A percentile compares a stretch with the other conserved stretches of the same genome.
phyloP scores from a whole-genome alignment of 2,888 invertebrate genomes.

The Chaetogeoica ovagalla region DNA sequence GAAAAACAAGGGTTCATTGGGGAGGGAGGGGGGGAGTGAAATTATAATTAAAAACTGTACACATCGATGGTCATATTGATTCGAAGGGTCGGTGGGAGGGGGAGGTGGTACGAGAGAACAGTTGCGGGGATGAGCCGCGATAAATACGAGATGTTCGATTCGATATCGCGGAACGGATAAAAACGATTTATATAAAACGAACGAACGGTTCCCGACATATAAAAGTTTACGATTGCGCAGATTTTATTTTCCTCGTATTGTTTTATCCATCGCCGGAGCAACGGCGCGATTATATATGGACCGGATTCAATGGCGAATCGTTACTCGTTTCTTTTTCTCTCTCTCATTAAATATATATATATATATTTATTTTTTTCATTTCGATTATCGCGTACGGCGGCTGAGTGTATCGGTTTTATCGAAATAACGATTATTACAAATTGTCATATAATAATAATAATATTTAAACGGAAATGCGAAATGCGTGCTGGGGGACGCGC shows the following conservation, averaged over 20 bases:
- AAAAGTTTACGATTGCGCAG: slow-evolving; percentile 4
- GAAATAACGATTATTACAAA: too few relatives aligned
- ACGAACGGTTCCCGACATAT: not conserved
- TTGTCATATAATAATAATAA: too few relatives aligned
- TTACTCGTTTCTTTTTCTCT: too few relatives aligned
- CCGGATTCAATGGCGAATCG: too few relatives aligned
- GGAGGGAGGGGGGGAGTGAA: not conserved
- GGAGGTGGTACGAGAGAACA: not conserved
- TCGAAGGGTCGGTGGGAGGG: not conserved
- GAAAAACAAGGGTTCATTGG: not conserved
- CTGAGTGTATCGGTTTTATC: too few relatives aligned
- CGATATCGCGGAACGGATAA: not conserved
- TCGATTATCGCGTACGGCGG: too few relatives aligned
- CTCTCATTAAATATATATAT: too few relatives aligned
- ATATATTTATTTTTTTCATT: too few relatives aligned
- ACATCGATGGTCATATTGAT: slow-evolving; percentile 31
- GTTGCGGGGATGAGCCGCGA: not conserved
- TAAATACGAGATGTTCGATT: not conserved
- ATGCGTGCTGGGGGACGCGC: not conserved
- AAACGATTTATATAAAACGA: slow-evolving; percentile 9
- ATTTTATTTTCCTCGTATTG: not conserved
- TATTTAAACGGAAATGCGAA: too few relatives aligned
- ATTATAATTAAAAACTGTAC: slow-evolving; percentile 49
- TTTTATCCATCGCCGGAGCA: not conserved
- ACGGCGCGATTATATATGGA: not conserved